Evolutionary conservation across 2,797 vertebrate species (phyloP).

Genomic region (Bradypus variegatus): DNA sequence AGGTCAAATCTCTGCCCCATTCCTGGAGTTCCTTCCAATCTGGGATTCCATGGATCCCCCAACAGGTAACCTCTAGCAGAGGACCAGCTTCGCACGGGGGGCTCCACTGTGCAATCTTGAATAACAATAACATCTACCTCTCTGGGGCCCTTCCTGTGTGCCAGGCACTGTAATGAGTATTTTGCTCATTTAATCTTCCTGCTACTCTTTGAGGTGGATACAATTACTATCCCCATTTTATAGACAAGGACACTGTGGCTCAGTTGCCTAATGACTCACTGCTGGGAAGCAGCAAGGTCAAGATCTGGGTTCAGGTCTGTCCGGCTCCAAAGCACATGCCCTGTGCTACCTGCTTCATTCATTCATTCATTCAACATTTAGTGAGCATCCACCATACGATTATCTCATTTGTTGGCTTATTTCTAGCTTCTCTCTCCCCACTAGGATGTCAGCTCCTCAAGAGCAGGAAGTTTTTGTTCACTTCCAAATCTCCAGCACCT

Average conservation of each 20-base stretch:
- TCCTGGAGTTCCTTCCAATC: neutral
- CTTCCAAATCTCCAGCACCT: neutral
- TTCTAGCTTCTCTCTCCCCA: neutral
- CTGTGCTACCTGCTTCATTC: neutral
- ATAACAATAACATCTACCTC: neutral
- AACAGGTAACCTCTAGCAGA: neutral
- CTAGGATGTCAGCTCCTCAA: neutral
- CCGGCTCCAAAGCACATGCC: neutral
- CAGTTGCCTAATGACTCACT: neutral
- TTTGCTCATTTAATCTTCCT: neutral
- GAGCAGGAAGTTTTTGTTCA: neutral
- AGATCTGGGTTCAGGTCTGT: neutral
- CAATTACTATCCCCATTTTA: neutral
- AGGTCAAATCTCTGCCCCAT: neutral
- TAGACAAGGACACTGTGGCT: neutral
- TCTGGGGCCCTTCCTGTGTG: rapidly evolving
- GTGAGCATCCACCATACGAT: rapidly evolving
- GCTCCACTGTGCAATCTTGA: neutral
- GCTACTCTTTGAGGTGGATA: neutral
- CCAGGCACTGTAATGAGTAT: neutral
- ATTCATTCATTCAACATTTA: neutral
- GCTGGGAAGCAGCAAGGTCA: neutral
- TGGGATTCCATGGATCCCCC: neutral
- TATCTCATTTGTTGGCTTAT: too few relatives aligned
- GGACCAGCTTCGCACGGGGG: neutral